Base-by-base conservation (phyloP, 2,113 vertebrate species). In the Mus spicilegus region DNA sequence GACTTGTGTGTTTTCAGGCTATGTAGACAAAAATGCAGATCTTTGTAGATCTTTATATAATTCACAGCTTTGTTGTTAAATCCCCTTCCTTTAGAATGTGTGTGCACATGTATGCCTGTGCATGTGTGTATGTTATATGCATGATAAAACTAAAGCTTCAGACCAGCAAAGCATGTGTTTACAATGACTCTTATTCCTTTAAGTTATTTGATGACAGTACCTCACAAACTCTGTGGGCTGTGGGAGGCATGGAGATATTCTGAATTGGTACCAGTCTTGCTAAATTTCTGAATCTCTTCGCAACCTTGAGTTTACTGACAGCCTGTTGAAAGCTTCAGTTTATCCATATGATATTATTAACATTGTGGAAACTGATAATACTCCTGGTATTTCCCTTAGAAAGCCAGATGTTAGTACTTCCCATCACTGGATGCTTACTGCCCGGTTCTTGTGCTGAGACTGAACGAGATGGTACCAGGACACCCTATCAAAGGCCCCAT, bases 21-120 rank as follows among this genome's bases (percentile, higher is more conserved):
- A 9, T 69, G 4, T 61, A 39, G 72, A 24, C n/a, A 73, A 39
- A 72, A 75, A 75, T 75, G n/a, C n/a, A 75, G 9, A 75, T 24
- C 20, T 22, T 39, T 73, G n/a, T 42, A 65, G 67, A 89, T 63
- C 65, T 92, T 75, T 30, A 49, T 94, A 28, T 63, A 93, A 95
- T 46, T 86, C 42, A 70, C 3, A 86, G 58, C n/a, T 75, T 84
- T 22, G 77, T 73, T 77, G 19, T 94, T 13, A 11, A 36, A n/a
- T 80, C n/a, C 26, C 63, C 13, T 87, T 91, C 10, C 51, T 17
- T 84, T 89, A 42, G 14, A 80, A 78, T 65, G 46, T 92, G 36
- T 33, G 1, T 75, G 58, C 5, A 22, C 19, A 14, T 78, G 46
- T 51, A 36, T 56, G 51, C 20, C 36, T 80, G 17, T 61, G 20